A percentile compares a stretch with the other conserved stretches of the same genome.
Evolutionary conservation across 2,888 invertebrate genomes (phyloP).

Genomic region (Latrodectus elegans): DNA sequence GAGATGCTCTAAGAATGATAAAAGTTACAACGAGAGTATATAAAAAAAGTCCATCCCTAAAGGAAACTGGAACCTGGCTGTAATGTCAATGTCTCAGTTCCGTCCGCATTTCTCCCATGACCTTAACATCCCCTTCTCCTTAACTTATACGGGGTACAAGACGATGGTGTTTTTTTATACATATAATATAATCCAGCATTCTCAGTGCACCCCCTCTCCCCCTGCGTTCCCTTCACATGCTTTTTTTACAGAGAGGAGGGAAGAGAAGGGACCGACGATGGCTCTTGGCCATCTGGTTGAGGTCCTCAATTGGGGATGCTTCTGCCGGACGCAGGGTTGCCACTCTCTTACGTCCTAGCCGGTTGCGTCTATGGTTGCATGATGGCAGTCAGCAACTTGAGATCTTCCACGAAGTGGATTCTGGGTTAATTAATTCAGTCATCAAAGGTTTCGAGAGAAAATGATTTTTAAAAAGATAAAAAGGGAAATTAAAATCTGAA

Average conservation of each 20-base stretch:
- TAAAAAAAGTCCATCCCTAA: constrained; percentile 40
- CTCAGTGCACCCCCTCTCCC: constrained; percentile 30
- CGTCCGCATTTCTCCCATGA: constrained; percentile 68
- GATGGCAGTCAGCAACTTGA: constrained; percentile 3
- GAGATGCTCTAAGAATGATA: constrained; percentile 18
- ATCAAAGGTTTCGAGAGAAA: neutral
- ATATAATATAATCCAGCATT: constrained; percentile 39
- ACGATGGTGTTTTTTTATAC: constrained; percentile 39
- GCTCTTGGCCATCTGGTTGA: constrained; percentile 60
- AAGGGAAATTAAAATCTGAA: too few relatives aligned
- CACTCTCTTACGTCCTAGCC: constrained; percentile 12
- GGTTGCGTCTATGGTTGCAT: constrained; percentile 10
- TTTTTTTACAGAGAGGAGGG: constrained; percentile 27
- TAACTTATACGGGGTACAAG: constrained; percentile 60
- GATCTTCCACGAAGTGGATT: neutral
- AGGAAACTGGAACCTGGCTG: constrained; percentile 69
- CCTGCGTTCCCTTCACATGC: constrained; percentile 3
- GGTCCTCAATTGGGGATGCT: constrained; percentile 56
- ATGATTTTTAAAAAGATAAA: neutral
- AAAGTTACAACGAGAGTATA: constrained; percentile 3
- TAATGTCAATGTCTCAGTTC: constrained; percentile 67
- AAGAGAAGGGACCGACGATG: constrained; percentile 34
- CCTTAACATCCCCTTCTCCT: constrained; percentile 61
- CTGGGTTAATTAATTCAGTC: neutral
- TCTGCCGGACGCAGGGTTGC: constrained; percentile 65